These are phyloP conservation scores for Mastomys natalensis DNA, from an alignment of 2,113 vertebrate species.

Conservation along the genomic window DNA sequence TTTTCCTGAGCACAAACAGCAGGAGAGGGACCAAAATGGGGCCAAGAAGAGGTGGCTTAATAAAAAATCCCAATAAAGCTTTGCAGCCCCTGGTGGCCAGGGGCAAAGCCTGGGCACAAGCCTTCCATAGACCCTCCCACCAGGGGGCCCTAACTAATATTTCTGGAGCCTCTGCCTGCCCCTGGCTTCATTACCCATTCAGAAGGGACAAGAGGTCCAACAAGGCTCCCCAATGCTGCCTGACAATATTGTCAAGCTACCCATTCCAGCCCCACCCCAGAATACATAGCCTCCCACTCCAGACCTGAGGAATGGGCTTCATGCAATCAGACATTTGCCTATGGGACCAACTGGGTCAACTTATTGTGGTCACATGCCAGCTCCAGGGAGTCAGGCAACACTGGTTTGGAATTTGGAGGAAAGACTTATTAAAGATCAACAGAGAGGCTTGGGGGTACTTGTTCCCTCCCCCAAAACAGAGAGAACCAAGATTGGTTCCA, in stretches of 20 bases:
- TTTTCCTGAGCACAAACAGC: conserved; percentile 55
- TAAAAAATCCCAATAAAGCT: conserved; percentile 84
- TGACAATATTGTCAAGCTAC: conserved; percentile 47
- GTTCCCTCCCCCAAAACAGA: background rate
- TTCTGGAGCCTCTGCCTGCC: conserved; percentile 45
- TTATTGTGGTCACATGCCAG: conserved; percentile 70
- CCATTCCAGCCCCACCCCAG: conserved; percentile 13
- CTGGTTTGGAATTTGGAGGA: conserved; percentile 61
- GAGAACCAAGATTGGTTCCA: background rate
- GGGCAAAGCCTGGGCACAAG: conserved; percentile 70
- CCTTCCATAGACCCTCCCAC: conserved; percentile 67
- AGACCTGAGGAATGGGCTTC: conserved; percentile 60
- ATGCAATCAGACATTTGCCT: conserved; percentile 76
- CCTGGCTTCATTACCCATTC: conserved; percentile 73
- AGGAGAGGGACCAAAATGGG: conserved; percentile 46
- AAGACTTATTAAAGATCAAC: conserved; percentile 66
- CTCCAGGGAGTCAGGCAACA: conserved; percentile 47
- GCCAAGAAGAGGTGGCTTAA: conserved; percentile 78
- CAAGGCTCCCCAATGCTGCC: conserved; percentile 24
- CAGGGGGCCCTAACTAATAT: conserved; percentile 75
- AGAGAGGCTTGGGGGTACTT: conserved; percentile 53
- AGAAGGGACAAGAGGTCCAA: conserved; percentile 61
- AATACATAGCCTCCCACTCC: background rate
- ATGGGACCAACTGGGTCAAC: conserved; percentile 68
- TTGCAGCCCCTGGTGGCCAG: conserved; percentile 74